These are phyloP conservation scores for Menidia menidia DNA, from an alignment of 2,797 vertebrate genomes.

Conservation along the genomic window DNA sequence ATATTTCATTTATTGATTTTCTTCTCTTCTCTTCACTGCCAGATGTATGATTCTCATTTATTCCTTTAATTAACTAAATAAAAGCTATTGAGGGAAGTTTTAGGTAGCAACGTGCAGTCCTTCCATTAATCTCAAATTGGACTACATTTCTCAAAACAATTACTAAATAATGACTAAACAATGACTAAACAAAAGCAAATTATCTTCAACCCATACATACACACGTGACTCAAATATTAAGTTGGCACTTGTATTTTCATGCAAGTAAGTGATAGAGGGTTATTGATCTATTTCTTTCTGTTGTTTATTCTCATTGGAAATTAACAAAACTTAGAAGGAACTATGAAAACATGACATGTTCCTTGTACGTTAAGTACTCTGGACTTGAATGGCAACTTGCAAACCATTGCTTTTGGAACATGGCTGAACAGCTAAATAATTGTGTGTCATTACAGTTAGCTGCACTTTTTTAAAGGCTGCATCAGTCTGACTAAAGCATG, in stretches of 20 bases:
- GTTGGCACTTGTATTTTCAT: too few relatives aligned
- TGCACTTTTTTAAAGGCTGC: not conserved
- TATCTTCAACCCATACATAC: conserved; percentile 19
- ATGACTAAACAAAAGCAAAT: too few relatives aligned
- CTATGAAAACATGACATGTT: conserved; percentile 47
- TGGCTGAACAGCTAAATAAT: not conserved
- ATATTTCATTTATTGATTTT: conserved; percentile 60
- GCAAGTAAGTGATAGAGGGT: too few relatives aligned
- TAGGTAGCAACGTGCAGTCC: conserved; percentile 66
- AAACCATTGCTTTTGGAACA: not conserved
- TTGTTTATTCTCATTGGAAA: too few relatives aligned
- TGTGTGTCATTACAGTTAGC: not conserved
- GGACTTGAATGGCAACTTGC: not conserved
- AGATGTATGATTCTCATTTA: conserved; percentile 30
- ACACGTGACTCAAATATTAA: too few relatives aligned
- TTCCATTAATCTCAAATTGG: conserved; percentile 71
- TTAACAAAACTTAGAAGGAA: conserved; percentile 22
- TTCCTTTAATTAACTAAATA: conserved; percentile 59
- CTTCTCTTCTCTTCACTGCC: conserved; percentile 47
- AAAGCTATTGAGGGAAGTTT: conserved; percentile 47
- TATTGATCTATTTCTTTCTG: too few relatives aligned
- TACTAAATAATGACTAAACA: conserved; percentile 45
- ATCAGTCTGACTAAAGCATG: not conserved
- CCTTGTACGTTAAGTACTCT: not conserved
- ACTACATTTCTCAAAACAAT: conserved; percentile 46